Evolutionary conservation across 2,113 vertebrate species (phyloP).

Genomic region (Dermatemys mawii): DNA sequence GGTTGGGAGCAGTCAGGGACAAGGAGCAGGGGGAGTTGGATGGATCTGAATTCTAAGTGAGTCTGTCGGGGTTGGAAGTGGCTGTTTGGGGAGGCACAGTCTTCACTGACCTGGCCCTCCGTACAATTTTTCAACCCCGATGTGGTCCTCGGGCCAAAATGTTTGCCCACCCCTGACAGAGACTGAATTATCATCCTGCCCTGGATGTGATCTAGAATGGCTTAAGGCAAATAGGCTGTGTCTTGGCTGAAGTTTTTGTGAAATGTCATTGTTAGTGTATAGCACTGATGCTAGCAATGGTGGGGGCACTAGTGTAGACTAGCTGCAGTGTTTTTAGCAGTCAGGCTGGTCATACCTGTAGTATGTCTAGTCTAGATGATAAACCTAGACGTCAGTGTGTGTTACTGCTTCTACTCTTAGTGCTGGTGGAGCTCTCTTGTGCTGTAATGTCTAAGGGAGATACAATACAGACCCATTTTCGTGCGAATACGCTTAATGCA

Average conservation of each 20-base stretch:
- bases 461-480: too few species aligned
- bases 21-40: too few species aligned
- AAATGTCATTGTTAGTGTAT: background rate
- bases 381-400: background rate
- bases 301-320: background rate
- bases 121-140: too few species aligned
- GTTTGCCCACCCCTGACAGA: too few species aligned
- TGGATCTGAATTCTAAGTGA: too few species aligned
- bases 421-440: background rate
- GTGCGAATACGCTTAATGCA: too few species aligned
- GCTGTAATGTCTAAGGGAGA: background rate
- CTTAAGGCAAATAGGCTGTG: background rate
- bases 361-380: background rate
- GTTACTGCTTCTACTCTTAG: background rate
- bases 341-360: background rate
- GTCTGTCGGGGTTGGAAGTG: too few species aligned
- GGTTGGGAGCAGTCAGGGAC: too few species aligned
- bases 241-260: background rate
- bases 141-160: too few species aligned
- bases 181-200: background rate
- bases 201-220: background rate
- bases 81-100: too few species aligned
- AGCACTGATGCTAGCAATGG: background rate
- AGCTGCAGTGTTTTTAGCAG: background rate
- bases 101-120: too few species aligned